These are phyloP conservation scores for Marcusenius ussheri DNA, from an alignment of 2,113 vertebrate genomes.

Conservation along the genomic window DNA sequence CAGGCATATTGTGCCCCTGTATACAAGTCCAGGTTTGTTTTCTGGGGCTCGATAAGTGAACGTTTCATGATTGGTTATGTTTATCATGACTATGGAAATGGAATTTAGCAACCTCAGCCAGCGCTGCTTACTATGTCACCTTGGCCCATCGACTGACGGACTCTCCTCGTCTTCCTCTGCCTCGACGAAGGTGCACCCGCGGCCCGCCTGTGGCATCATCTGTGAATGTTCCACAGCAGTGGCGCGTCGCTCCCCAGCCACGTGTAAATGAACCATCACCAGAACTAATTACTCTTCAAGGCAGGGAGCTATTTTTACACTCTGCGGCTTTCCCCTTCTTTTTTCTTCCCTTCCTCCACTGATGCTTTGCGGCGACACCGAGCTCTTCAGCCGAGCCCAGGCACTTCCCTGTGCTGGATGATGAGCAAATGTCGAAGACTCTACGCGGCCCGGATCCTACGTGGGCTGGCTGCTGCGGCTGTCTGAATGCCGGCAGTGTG, in stretches of 20 bases:
- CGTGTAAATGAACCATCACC: slow-evolving; percentile 19
- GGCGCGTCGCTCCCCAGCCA: slow-evolving; percentile 5
- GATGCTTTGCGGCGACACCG: not conserved
- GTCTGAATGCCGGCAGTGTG: too few relatives aligned
- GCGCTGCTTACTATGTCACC: not conserved
- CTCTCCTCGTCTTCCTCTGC: not conserved
- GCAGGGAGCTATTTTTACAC: slow-evolving; percentile 24
- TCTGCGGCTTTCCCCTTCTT: slow-evolving; percentile 18
- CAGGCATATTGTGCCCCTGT: not conserved
- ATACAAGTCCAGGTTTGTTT: not conserved
- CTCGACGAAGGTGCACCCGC: not conserved
- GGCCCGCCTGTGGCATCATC: not conserved
- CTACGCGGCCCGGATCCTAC: not conserved
- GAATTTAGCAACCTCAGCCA: not conserved
- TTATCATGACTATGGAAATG: not conserved
- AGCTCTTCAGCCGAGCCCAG: not conserved
- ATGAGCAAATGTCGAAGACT: not conserved
- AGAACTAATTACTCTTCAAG: slow-evolving; percentile 28
- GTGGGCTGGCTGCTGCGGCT: not conserved
- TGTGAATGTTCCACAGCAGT: not conserved
- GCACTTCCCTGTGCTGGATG: not conserved
- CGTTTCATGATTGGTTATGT: not conserved
- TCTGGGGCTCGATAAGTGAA: not conserved
- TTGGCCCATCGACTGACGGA: not conserved
- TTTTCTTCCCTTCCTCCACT: not conserved